phyloP scores from a whole-genome alignment of 2,888 invertebrate genomes.

The Amblyjoppa proteus region DNA sequence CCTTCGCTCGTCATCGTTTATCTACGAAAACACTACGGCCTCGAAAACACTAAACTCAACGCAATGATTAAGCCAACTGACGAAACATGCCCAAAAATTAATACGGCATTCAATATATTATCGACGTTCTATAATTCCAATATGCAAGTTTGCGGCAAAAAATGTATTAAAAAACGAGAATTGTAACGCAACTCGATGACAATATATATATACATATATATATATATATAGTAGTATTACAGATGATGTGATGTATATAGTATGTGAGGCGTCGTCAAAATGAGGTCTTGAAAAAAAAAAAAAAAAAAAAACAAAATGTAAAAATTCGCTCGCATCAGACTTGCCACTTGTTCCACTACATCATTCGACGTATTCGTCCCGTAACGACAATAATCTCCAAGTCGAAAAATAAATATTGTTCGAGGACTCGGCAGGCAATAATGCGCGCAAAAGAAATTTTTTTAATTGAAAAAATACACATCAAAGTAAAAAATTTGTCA shows the following conservation, averaged over 20 bases:
- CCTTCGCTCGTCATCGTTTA: slow-evolving; percentile 48
- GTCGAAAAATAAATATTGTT: slow-evolving; percentile 41
- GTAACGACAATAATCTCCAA: slow-evolving; percentile 18
- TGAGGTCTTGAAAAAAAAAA: slow-evolving; percentile 23
- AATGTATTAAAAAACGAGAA: slow-evolving; percentile 67
- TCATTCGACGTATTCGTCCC: slow-evolving; percentile 43
- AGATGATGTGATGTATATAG: slow-evolving; percentile 34
- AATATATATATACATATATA: slow-evolving; percentile 36
- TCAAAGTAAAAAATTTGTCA: slow-evolving; percentile 66
- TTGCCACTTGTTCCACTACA: slow-evolving; percentile 66
- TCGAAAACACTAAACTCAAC: slow-evolving; percentile 79
- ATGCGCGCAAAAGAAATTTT: slow-evolving; percentile 30
- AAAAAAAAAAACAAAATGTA: slow-evolving; percentile 31
- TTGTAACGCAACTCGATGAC: slow-evolving; percentile 53
- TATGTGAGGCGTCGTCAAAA: slow-evolving; percentile 62
- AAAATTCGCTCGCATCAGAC: slow-evolving; percentile 63
- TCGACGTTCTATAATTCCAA: slow-evolving; percentile 74
- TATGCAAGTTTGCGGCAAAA: slow-evolving; percentile 72
- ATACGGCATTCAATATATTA: slow-evolving; percentile 81
- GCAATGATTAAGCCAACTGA: slow-evolving; percentile 80
- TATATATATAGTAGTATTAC: not conserved
- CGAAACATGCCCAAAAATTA: slow-evolving; percentile 84
- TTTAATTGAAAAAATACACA: not conserved
- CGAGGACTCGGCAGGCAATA: slow-evolving; percentile 68
- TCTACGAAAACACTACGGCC: slow-evolving; percentile 80